Conservation (phyloP, 2,797 vertebrate genomes). For the Crenichthys baileyi region DNA sequence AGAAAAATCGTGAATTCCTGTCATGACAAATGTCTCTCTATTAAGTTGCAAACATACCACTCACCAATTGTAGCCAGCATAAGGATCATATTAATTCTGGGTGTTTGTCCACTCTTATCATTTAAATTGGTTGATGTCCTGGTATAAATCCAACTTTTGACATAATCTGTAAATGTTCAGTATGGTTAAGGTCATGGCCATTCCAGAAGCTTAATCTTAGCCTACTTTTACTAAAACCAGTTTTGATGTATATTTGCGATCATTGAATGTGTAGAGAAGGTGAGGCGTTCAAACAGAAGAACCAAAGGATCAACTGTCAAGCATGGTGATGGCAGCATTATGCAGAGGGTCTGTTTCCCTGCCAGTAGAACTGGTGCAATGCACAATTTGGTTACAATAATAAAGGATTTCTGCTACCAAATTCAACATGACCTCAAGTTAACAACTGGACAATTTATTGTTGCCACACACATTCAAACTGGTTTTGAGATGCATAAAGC, state of each 20-base stretch:
- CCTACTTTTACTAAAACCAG: too few relatives aligned
- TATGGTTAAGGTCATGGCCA: neutral
- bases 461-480: neutral
- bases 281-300: neutral
- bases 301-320: neutral
- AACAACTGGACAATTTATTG: neutral
- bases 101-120: neutral
- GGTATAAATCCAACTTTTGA: neutral
- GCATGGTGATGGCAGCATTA: neutral
- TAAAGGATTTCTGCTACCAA: neutral
- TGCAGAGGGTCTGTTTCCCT: neutral
- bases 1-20: too few relatives aligned
- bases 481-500: neutral
- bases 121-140: constrained; percentile 1
- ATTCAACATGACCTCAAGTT: neutral
- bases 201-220: neutral
- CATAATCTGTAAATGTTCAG: neutral
- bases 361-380: neutral
- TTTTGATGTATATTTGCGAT: neutral
- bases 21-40: too few relatives aligned
- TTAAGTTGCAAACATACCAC: too few relatives aligned
- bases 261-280: neutral
- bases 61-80: too few relatives aligned
- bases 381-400: neutral
- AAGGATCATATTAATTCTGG: too few relatives aligned